Evolutionary conservation across 2,113 vertebrate species (phyloP), one percentile per base, ranked within the genome.

Genomic region (Lepus europaeus): DNA sequence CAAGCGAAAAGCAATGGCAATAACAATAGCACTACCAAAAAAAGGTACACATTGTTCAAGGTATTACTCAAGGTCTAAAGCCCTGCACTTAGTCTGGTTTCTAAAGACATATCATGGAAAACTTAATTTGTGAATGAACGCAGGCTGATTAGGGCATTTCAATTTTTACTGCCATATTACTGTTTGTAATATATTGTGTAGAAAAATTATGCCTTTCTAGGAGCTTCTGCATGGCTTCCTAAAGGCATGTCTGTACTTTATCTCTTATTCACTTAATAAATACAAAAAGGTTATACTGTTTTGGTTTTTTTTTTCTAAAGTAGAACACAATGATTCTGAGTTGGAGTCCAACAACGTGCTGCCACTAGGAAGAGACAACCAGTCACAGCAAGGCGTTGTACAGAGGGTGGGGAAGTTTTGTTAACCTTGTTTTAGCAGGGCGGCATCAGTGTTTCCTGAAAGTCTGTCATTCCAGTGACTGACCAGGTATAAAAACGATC

Each of bases 61-160:
- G 9, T 78, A 64, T 89, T 76, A 45, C 25, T 84, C 77, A 87
- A 73, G 7, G 74, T 68, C 66, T 63, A 87, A 96, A 95, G 81
- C 25, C 7, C 16, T 92, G 53, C 2, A 66, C 4, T 36, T 84
- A 91, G 63, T 74, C 49, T 70, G 23, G 83, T 74, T 92, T 76
- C 80, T 90, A 88, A 90, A 92, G 73, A 36, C 72, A 80, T 20
- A 76, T 84, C 77, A 80, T 51, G 72, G 82, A 78, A 90, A 92
- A 64, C 3, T 59, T 39, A 27, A 39, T 68, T 93, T 83, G n/a
- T 49, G 74, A 90, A 80, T 53, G 36, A 78, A 6, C 29, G 6
- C 39, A 93, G 14, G 9, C 7, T 82, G 69, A 89, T 79, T 82
- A 33, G 33, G 22, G 9, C 14, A 93, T 56, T 70, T 76, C 27